phyloP scores from a whole-genome alignment of 2,113 vertebrate species.

The Pantherophis guttatus region DNA sequence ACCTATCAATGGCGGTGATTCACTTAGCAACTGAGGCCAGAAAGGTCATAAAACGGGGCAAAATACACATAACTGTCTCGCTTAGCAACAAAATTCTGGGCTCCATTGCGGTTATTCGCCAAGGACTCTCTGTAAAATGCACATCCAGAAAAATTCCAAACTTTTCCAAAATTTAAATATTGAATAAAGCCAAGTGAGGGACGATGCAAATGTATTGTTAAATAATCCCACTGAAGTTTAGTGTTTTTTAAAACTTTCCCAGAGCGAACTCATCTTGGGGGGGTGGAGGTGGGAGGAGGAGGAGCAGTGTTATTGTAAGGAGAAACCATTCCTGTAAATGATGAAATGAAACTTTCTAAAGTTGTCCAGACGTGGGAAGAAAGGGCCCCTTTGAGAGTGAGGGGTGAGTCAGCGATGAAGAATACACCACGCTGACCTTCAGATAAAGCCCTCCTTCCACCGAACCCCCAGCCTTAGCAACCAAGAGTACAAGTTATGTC shows the following conservation, averaged over 20 bases:
- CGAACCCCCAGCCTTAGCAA: not conserved
- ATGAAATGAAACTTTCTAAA: not conserved
- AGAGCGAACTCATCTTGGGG: not conserved
- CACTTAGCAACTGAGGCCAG: too few species aligned
- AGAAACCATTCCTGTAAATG: not conserved
- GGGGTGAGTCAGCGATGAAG: not conserved
- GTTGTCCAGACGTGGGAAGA: not conserved
- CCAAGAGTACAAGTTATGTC: not conserved
- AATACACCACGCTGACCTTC: not conserved
- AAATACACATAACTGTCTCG: too few species aligned
- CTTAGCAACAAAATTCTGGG: too few species aligned
- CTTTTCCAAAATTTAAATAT: too few species aligned
- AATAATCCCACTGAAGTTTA: fast-evolving
- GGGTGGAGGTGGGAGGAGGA: too few species aligned
- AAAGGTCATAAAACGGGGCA: too few species aligned
- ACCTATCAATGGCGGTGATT: too few species aligned
- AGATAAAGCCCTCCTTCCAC: not conserved
- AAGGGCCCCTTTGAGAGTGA: not conserved
- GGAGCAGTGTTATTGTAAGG: fast-evolving
- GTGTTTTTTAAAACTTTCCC: not conserved
- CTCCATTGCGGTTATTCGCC: too few species aligned
- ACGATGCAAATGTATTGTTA: not conserved
- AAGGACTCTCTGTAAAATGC: not conserved
- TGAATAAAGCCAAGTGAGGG: fast-evolving
- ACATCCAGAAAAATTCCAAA: not conserved